A percentile compares a stretch with the other conserved stretches of the same genome.
Evolutionary conservation across 2,888 invertebrate species (phyloP).

Genomic region (Eumerus sabulonum): DNA sequence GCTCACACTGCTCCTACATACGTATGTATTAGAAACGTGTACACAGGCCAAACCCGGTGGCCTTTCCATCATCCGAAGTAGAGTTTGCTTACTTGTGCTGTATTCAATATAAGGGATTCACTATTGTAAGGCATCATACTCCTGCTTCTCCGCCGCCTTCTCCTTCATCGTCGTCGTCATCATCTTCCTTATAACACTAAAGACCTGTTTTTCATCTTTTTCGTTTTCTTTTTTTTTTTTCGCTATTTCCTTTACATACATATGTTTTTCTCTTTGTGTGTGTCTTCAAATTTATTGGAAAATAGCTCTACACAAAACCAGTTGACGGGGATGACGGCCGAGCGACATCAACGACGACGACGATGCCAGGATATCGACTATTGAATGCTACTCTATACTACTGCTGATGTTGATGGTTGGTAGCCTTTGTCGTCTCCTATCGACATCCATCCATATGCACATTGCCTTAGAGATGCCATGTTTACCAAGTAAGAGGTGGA

Average conservation of each 20-base stretch:
- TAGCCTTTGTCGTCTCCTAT: conserved; percentile 6
- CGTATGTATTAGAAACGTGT: no score
- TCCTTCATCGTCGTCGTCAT: no score
- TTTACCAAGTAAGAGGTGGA: conserved; percentile 1
- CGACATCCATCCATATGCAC: no score
- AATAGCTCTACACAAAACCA: conserved; percentile 51
- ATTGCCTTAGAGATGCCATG: not conserved
- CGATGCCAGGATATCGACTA: no score
- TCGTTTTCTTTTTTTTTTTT: conserved; percentile 27
- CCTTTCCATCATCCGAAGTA: conserved; percentile 49
- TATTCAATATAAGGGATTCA: conserved; percentile 64
- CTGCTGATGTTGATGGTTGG: not conserved
- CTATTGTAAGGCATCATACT: conserved; percentile 52
- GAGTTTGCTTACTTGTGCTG: conserved; percentile 32
- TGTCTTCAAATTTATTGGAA: conserved; percentile 65
- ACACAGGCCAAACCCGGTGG: conserved; percentile 36
- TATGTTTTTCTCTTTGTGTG: conserved; percentile 16
- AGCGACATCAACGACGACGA: not conserved
- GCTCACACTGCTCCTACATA: not conserved
- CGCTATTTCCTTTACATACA: no score
- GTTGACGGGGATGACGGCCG: conserved; percentile 27
- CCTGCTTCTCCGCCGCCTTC: no score
- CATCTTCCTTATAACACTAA: conserved; percentile 45
- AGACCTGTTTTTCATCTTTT: conserved; percentile 27
- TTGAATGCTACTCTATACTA: no score